Conservation (phyloP, 2,797 vertebrate species). For the Rhabdomys pumilio region DNA sequence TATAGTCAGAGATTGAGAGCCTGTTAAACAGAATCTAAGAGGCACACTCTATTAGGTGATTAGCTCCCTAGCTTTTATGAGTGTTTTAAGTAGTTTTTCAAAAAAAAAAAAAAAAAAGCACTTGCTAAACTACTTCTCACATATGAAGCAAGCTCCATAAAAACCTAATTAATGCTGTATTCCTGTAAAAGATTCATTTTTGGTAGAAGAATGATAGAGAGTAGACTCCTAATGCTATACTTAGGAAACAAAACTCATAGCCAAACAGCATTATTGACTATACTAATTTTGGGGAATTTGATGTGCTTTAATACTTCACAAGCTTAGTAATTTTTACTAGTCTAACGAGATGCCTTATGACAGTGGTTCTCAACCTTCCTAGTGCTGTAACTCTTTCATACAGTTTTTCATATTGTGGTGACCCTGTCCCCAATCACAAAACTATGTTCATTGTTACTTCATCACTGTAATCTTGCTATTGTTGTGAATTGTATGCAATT, state of each 20-base stretch:
- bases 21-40: neutral
- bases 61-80: neutral
- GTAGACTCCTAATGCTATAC: neutral
- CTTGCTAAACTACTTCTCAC: conserved; percentile 7
- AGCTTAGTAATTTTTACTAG: neutral
- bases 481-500: neutral
- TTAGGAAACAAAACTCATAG: conserved; percentile 12
- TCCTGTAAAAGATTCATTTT: neutral
- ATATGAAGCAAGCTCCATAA: conserved; percentile 47
- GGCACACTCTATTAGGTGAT: conserved; percentile 1
- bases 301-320: neutral
- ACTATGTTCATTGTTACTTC: neutral
- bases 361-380: neutral
- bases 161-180: neutral
- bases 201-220: neutral
- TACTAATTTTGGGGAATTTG: conserved; percentile 21
- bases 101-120: conserved; percentile 26
- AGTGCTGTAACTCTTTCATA: neutral
- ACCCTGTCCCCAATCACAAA: neutral
- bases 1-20: neutral
- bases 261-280: neutral
- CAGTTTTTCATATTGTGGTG: no score
- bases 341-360: neutral
- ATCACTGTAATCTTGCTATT: neutral
- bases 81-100: conserved; percentile 33